Evolutionary conservation across 2,888 invertebrate genomes (phyloP).

Genomic region (Bruchidius siliquastri): DNA sequence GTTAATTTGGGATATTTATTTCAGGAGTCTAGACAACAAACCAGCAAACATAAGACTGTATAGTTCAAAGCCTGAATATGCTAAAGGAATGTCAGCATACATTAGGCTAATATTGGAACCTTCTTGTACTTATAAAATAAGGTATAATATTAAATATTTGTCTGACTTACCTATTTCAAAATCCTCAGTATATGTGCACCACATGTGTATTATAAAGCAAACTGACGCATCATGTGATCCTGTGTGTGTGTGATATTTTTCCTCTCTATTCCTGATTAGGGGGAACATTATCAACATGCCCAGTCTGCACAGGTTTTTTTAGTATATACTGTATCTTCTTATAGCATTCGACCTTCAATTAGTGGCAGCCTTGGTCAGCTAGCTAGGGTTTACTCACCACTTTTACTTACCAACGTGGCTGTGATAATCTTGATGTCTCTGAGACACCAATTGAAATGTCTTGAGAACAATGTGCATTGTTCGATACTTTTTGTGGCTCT

Average conservation of each 20-base stretch:
- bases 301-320: no score
- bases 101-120: slow-evolving; percentile 66
- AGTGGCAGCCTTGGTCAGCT: slow-evolving; percentile 60
- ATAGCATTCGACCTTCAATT: slow-evolving; percentile 48
- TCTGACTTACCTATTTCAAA: no score
- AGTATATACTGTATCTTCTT: slow-evolving; percentile 7
- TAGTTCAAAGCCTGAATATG: slow-evolving; percentile 48
- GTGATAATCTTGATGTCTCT: slow-evolving; percentile 61
- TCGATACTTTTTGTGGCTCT: slow-evolving; percentile 56
- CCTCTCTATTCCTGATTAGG: no score
- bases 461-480: slow-evolving; percentile 27
- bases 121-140: slow-evolving; percentile 63
- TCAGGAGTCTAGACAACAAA: slow-evolving; percentile 45
- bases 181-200: no score
- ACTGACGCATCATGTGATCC: no score
- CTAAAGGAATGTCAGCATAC: slow-evolving; percentile 43
- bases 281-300: no score
- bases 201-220: no score
- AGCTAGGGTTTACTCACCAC: slow-evolving; percentile 60
- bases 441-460: slow-evolving; percentile 50
- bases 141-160: slow-evolving; percentile 44
- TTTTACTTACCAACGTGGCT: slow-evolving; percentile 62
- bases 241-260: no score
- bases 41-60: slow-evolving; percentile 59
- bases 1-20: slow-evolving; percentile 16